Conservation (phyloP, 2,888 invertebrate species). For the Agrotis ipsilon region DNA sequence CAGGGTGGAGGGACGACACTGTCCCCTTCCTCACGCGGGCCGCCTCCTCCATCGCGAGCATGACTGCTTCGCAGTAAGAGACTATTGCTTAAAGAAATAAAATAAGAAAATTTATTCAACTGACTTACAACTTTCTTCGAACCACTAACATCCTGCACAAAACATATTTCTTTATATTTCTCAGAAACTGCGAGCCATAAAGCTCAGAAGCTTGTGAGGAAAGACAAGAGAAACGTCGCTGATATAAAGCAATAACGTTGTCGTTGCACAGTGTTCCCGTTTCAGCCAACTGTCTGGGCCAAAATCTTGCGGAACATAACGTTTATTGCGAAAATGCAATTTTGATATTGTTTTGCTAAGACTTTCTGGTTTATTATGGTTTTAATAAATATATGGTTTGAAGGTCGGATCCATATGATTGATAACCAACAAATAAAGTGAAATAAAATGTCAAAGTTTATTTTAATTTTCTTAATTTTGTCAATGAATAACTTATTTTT, state of each 20-base stretch:
- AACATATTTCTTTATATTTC: background rate
- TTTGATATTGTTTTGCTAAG: background rate
- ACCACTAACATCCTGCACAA: background rate
- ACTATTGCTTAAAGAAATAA: background rate
- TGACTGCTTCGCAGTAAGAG: too few relatives aligned
- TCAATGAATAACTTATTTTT: background rate
- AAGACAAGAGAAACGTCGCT: slow-evolving; percentile 1
- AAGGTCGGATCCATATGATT: too few relatives aligned
- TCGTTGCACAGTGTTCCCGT: slow-evolving; percentile 22
- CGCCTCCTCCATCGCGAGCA: too few relatives aligned
- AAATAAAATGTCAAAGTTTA: too few relatives aligned
- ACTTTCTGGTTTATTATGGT: background rate
- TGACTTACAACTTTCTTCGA: background rate
- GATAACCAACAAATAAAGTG: too few relatives aligned
- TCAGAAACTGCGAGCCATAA: slow-evolving; percentile 15
- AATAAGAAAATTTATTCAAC: background rate
- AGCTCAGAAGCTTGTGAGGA: slow-evolving; percentile 13
- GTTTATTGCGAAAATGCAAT: slow-evolving; percentile 30
- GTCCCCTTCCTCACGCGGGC: too few relatives aligned
- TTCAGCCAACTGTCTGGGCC: slow-evolving; percentile 4
- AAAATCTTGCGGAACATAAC: slow-evolving; percentile 17
- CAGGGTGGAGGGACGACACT: too few relatives aligned
- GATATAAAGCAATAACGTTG: slow-evolving; percentile 31
- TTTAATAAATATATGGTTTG: too few relatives aligned
- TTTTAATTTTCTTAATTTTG: background rate